A percentile compares a stretch with the other conserved stretches of the same genome.
Conservation (phyloP, 2,113 vertebrate species). For the Vicugna pacos region DNA sequence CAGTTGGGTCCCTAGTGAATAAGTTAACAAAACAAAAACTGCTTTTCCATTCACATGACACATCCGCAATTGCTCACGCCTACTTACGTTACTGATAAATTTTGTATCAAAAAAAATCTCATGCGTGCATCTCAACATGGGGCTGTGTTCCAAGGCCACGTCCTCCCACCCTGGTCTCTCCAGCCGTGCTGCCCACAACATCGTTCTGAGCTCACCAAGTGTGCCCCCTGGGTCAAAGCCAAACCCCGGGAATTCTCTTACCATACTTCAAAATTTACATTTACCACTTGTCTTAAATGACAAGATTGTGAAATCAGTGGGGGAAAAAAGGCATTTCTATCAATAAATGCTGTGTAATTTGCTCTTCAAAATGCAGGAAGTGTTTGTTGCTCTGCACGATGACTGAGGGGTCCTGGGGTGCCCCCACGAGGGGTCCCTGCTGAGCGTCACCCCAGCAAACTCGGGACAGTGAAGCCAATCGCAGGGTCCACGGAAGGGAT, state of each 20-base stretch:
- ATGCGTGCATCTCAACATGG: not conserved
- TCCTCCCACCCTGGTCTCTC: not conserved
- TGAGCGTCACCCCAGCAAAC: not conserved
- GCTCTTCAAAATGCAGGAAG: not conserved
- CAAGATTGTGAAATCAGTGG: not conserved
- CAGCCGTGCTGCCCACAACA: fast-evolving
- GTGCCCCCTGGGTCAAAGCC: not conserved
- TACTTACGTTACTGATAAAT: not conserved
- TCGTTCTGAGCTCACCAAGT: not conserved
- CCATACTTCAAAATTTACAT: not conserved
- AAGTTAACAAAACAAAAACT: constrained; percentile 38
- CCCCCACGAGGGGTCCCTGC: not conserved
- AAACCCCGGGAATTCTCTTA: not conserved
- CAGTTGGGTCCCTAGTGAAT: constrained; percentile 65
- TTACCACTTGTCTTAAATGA: not conserved
- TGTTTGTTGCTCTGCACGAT: not conserved
- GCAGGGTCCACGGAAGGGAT: fast-evolving
- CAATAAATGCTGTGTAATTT: not conserved
- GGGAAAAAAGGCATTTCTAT: constrained; percentile 12
- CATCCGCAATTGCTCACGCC: not conserved
- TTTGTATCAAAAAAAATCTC: not conserved
- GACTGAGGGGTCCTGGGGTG: not conserved
- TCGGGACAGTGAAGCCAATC: fast-evolving
- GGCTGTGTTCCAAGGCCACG: not conserved
- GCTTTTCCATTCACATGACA: not conserved